Percentiles rank a stretch among this genome's conserved stretches.
These are phyloP conservation scores for Prosopocoilus inquinatus DNA, from an alignment of 2,888 invertebrate genomes.

Conservation along the genomic window DNA sequence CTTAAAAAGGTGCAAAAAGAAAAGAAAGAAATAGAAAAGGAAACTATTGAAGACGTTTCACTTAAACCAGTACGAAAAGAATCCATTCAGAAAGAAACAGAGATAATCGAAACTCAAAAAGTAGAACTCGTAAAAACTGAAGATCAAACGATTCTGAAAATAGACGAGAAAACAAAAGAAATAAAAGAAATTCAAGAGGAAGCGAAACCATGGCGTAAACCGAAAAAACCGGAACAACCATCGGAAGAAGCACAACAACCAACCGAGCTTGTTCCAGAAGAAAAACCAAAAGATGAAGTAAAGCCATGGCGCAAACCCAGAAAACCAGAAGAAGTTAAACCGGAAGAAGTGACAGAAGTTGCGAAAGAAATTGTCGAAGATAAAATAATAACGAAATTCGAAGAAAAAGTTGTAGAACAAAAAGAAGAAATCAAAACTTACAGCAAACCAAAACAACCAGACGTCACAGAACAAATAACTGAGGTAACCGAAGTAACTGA, in stretches of 20 bases:
- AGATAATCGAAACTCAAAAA: conserved; percentile 47
- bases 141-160: conserved; percentile 39
- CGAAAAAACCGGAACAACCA: conserved; percentile 33
- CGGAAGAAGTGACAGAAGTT: conserved; percentile 19
- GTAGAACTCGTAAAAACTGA: conserved; percentile 23
- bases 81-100: conserved; percentile 24
- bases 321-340: conserved; percentile 34
- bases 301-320: conserved; percentile 16
- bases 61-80: conserved; percentile 2
- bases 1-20: neutral
- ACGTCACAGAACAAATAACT: conserved; percentile 29
- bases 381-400: conserved; percentile 39
- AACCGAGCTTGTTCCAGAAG: conserved; percentile 23
- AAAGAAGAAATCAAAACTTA: conserved; percentile 19
- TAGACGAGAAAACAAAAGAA: conserved; percentile 24
- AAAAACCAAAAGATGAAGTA: conserved; percentile 27
- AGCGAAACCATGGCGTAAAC: conserved; percentile 27
- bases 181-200: conserved; percentile 19
- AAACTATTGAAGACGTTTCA: conserved; percentile 4
- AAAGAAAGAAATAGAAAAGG: conserved; percentile 3
- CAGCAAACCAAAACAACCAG: conserved; percentile 9
- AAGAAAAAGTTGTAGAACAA: conserved; percentile 38
- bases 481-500: conserved; percentile 27
- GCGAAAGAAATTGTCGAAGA: conserved; percentile 42
- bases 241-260: conserved; percentile 32